These are phyloP conservation scores for Pseudomyrmex concolor DNA, from an alignment of 1,140 invertebrate genomes.

Conservation along the genomic window DNA sequence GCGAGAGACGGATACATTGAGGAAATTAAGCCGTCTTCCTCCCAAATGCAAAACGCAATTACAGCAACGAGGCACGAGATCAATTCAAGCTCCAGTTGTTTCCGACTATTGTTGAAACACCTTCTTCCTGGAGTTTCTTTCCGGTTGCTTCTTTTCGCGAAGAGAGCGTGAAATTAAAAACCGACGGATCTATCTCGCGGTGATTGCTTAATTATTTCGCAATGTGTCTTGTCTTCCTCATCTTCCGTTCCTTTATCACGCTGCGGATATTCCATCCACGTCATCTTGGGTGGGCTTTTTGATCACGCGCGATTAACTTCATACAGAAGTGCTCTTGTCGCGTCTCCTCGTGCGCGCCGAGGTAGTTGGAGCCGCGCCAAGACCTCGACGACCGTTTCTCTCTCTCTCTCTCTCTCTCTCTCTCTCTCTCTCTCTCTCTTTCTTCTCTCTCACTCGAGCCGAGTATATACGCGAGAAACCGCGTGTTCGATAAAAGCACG, in stretches of 20 bases:
- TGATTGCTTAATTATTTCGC: neutral
- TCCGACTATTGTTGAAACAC: no score
- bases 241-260: neutral
- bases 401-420: conserved; percentile 39
- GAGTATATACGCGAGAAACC: conserved; percentile 38
- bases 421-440: conserved; percentile 47
- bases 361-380: conserved; percentile 74
- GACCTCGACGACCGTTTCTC: conserved; percentile 53
- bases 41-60: neutral
- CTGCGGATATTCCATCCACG: neutral
- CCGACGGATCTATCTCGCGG: no score
- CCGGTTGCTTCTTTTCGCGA: no score
- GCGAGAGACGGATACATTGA: no score
- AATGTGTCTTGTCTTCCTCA: neutral
- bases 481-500: conserved; percentile 77
- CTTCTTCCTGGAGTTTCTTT: no score
- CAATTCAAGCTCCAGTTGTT: no score
- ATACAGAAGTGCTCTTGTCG: conserved; percentile 64
- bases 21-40: no score
- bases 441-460: conserved; percentile 70
- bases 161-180: no score
- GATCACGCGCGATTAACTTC: conserved; percentile 73
- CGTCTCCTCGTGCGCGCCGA: conserved; percentile 5
- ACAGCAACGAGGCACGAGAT: no score
- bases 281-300: conserved; percentile 48